These are phyloP conservation scores for Trachelus stipa DNA, from an alignment of 2,888 invertebrate genomes.

Conservation along the genomic window DNA sequence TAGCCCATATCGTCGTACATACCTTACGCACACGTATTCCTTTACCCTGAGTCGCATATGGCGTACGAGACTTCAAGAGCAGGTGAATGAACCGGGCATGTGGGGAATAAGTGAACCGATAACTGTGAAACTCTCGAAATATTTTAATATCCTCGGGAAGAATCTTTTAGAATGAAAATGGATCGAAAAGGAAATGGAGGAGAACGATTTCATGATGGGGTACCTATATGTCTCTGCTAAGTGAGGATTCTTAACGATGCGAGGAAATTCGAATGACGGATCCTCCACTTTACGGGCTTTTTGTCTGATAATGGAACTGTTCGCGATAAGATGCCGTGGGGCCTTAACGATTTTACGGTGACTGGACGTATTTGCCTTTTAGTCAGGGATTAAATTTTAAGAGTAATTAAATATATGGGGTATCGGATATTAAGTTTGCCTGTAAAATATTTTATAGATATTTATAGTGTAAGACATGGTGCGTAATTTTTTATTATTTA, in stretches of 20 bases:
- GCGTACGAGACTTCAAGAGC: background rate
- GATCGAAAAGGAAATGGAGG: background rate
- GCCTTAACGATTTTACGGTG: slow-evolving; percentile 4
- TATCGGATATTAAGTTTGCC: background rate
- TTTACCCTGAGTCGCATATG: background rate
- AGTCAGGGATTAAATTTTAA: background rate
- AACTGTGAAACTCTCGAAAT: background rate
- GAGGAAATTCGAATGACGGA: background rate
- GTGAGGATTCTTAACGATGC: background rate
- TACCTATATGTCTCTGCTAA: background rate
- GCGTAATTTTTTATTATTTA: background rate
- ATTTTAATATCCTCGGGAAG: background rate
- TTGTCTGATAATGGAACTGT: background rate
- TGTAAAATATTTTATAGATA: background rate
- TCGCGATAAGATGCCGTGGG: background rate
- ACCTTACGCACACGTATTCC: background rate
- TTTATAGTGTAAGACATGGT: background rate
- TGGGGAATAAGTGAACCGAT: background rate
- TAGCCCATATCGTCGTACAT: background rate
- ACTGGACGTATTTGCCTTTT: background rate
- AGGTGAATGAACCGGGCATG: background rate
- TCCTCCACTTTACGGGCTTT: background rate
- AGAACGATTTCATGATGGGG: background rate
- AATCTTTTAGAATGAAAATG: background rate
- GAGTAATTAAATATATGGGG: background rate